A percentile compares a stretch with the other conserved stretches of the same genome.
phyloP scores from a whole-genome alignment of 1,140 invertebrate species.

The Acyrthosiphon pisum region DNA sequence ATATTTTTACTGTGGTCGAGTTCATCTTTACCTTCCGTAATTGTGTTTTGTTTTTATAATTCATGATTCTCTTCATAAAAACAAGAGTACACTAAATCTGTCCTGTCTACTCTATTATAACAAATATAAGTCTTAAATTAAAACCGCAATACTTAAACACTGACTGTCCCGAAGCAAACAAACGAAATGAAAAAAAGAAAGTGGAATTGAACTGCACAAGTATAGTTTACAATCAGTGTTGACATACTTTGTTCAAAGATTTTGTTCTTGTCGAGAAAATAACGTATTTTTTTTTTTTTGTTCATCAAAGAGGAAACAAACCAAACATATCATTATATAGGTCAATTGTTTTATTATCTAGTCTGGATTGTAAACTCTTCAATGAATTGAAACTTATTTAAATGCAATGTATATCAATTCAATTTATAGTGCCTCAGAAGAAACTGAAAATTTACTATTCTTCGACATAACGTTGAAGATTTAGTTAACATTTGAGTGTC shows the following conservation, averaged over 20 bases:
- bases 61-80: neutral
- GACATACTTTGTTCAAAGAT: neutral
- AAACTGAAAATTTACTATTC: neutral
- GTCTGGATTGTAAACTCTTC: neutral
- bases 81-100: neutral
- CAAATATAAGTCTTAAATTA: slow-evolving; percentile 12
- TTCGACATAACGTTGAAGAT: neutral
- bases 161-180: neutral
- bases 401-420: neutral
- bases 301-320: neutral
- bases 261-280: neutral
- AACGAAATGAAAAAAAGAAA: slow-evolving; percentile 14
- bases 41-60: slow-evolving; percentile 20
- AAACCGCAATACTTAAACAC: neutral
- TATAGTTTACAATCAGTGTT: neutral
- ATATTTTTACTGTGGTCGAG: neutral
- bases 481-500: neutral
- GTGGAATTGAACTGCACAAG: neutral
- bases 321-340: neutral
- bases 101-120: neutral
- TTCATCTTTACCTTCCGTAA: neutral
- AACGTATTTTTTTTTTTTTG: neutral
- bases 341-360: neutral
- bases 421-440: neutral
- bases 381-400: neutral